Evolutionary conservation across 2,888 invertebrate species (phyloP).

Genomic region (Ryuthela nishihirai): DNA sequence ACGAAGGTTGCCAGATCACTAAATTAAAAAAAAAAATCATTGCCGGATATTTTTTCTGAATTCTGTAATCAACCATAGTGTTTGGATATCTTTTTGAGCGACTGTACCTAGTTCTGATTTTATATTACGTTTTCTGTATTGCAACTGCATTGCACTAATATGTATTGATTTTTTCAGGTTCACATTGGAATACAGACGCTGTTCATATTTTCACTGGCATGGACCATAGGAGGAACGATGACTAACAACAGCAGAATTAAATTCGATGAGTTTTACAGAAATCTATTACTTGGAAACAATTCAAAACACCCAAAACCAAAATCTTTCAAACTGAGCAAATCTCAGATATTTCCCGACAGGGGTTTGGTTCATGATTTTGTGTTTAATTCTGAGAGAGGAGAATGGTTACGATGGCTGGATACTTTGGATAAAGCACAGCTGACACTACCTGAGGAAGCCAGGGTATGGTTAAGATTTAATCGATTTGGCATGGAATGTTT

Average conservation of each 20-base stretch:
- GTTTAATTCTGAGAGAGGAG: conserved; percentile 82
- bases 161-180: conserved; percentile 14
- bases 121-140: too few species aligned
- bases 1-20: too few species aligned
- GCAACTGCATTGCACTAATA: too few species aligned
- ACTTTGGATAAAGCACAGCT: conserved; percentile 57
- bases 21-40: too few species aligned
- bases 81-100: too few species aligned
- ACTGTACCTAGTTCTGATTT: too few species aligned
- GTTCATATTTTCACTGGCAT: conserved; percentile 77
- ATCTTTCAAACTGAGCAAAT: conserved; percentile 77
- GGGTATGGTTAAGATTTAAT: conserved; percentile 50
- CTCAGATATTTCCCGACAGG: conserved; percentile 83
- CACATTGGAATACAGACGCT: conserved; percentile 64
- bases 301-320: conserved; percentile 75
- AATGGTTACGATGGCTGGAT: conserved; percentile 83
- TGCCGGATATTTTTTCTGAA: too few species aligned
- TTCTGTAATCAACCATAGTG: too few species aligned
- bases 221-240: conserved; percentile 80
- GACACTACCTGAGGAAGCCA: conserved; percentile 52
- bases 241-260: conserved; percentile 67
- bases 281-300: conserved; percentile 70
- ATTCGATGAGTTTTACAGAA: conserved; percentile 74
- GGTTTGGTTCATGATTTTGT: conserved; percentile 80
- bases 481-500: too few species aligned